Evolutionary conservation across 1,140 invertebrate species (phyloP), one percentile per base, ranked within the genome.

Genomic region (Mylabris phalerata): DNA sequence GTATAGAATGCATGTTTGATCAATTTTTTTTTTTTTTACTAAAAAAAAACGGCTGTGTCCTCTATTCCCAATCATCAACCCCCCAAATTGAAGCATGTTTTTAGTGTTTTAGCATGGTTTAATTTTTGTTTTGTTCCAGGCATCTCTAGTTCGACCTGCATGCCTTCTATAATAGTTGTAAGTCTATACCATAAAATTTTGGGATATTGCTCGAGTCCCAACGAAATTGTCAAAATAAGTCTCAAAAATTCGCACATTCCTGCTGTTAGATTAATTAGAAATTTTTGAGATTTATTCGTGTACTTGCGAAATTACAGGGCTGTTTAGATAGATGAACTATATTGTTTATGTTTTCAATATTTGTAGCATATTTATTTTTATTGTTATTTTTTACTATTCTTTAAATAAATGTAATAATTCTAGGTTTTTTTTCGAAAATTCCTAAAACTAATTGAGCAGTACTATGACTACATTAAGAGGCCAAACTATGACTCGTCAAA

Each of bases 1-100:
- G 83, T 88, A 64, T 87, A 80, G 75, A 42, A 45, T 55, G 44
- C 26, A 47, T 55, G 52, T 6, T 47, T 25, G 52, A 19, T 19
- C 19, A 19, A 19, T 1, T 19, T 19, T 19, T 13, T 19, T 19
- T 19, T 13, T 19, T 55, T 5, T n/a, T 4, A 10, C 0, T 11
- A 0, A 10, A 6, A 42, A n/a, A 4, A n/a, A 3, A 42, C 2
- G 9, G 41, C 41, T 11, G 41, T 42, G 41, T 0, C 9, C 5
- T 9, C 9, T 42, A 7, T 39, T 39, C 5, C 9, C 41, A 9
- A 42, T 42, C 9, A 42, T 42, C 3, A 0, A 1, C 32, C 32
- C 9, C 32, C 5, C 41, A 3, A 42, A 42, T 7, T 9, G 3
- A 5, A 42, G 52, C 52, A 55, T 55, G 52, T 38, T 19, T 13